Evolutionary conservation across 2,113 vertebrate species (phyloP), one percentile per base, ranked within the genome.

Genomic region (Sylvicapra grimmia): DNA sequence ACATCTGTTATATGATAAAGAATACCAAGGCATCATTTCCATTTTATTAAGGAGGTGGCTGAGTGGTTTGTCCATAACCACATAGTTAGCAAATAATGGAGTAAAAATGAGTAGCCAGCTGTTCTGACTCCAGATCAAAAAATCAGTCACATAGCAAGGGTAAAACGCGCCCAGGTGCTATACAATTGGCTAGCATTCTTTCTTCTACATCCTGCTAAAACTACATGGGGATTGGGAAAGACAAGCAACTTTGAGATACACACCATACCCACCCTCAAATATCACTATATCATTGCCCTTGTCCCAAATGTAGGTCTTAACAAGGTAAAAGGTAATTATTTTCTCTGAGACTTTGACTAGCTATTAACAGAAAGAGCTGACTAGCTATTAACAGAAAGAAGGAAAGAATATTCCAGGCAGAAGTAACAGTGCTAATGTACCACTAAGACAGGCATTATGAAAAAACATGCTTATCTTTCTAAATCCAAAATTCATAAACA

Each of bases 171-270:
- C 6, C 23, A 53, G 18, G 33, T 31, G 0, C 6, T 58, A n/a
- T 4, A 16, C 13, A 86, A 18, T 1, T 36, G 27, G 16, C 19
- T 54, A 2, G 1, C 1, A 54, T 27, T 2, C 0, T 58, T 11
- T 91, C 47, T 54, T 54, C 36, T 6, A 23, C 1, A 29, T 54
- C 31, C 5, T 86, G 54, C 13, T 92, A 86, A 93, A 82, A 92
- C 4, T n/a, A 2, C 11, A 65, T 9, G 11, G 89, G 1, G 29
- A n/a, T 9, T 72, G 29, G 4, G 21, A 54, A 65, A 94, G 6
- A 77, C 0, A 1, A 75, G 2, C 16, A 65, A 16, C 53, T 96
- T 93, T 72, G 33, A 54, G 8, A 18, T 7, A 21, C 4, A 13
- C 6, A 51, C 4, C 7, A 8, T 0, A 33, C 6, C 7, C 3